These are phyloP conservation scores for Pycnonotus jocosus DNA, from an alignment of 2,113 vertebrate species.

Conservation along the genomic window DNA sequence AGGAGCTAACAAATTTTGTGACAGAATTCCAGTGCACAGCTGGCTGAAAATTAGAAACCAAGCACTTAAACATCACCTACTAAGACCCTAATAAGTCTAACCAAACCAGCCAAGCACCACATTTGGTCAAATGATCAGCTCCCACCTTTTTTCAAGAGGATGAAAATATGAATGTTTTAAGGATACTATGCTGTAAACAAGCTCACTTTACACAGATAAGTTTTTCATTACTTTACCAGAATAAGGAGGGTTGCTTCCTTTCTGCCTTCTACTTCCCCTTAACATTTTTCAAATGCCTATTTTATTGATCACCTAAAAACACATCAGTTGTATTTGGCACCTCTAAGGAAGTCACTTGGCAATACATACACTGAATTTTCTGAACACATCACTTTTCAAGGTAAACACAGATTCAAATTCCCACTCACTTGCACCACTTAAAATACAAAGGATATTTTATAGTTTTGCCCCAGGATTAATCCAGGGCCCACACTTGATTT, in stretches of 20 bases:
- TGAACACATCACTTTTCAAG: not conserved
- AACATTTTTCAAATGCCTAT: not conserved
- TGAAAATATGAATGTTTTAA: not conserved
- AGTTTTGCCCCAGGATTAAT: not conserved
- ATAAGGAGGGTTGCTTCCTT: not conserved
- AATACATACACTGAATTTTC: not conserved
- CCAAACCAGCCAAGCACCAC: not conserved
- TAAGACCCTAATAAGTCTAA: not conserved
- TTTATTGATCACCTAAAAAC: not conserved
- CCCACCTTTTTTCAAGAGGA: not conserved
- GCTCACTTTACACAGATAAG: fast-evolving
- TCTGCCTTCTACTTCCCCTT: not conserved
- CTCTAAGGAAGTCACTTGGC: not conserved
- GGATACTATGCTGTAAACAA: not conserved
- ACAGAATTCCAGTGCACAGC: not conserved
- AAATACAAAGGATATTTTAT: not conserved
- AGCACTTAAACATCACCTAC: not conserved
- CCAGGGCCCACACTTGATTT: not conserved
- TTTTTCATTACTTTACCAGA: not conserved
- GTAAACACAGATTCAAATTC: not conserved
- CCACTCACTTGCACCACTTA: not conserved
- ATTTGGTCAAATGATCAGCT: not conserved
- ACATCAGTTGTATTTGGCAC: not conserved
- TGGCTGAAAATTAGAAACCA: not conserved
- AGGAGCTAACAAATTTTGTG: not conserved